Percentiles rank a stretch among this genome's conserved stretches.
Evolutionary conservation across 2,113 vertebrate genomes (phyloP).

Genomic region (Heterotis niloticus): DNA sequence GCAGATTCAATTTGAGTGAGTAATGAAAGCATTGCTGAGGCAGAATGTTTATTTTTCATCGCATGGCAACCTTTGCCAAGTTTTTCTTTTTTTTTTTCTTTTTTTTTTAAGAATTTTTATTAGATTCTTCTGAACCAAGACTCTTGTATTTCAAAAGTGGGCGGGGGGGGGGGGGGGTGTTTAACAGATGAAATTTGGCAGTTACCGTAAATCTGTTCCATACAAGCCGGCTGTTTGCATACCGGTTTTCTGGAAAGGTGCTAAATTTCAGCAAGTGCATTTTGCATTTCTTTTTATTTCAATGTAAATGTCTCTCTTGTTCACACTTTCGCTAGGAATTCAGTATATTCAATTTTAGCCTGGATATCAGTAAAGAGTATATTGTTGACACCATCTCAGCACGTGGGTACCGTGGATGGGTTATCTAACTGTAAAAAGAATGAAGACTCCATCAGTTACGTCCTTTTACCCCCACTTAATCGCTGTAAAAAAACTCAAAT

Average conservation of each 20-base stretch:
- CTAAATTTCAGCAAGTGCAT: constrained; percentile 4
- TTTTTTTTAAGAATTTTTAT: constrained; percentile 19
- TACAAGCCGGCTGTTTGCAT: constrained; percentile 4
- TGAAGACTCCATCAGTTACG: neutral
- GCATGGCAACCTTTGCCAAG: constrained; percentile 11
- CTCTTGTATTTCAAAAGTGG: constrained; percentile 16
- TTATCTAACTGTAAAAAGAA: constrained; percentile 11
- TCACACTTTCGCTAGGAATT: neutral
- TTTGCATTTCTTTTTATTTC: neutral
- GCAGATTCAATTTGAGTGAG: constrained; percentile 24
- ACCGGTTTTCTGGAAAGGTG: neutral
- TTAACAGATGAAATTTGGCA: neutral
- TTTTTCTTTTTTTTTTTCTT: neutral
- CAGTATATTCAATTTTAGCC: neutral
- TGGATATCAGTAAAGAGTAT: neutral
- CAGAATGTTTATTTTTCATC: constrained; percentile 25
- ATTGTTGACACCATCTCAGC: neutral
- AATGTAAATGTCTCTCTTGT: neutral
- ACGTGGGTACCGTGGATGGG: constrained; percentile 14
- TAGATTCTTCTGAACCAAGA: constrained; percentile 8
- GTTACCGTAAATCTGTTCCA: neutral
- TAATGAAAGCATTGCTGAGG: constrained; percentile 18
- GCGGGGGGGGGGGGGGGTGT: too few relatives aligned
- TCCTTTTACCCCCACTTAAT: neutral
- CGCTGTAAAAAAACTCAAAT: neutral